A percentile compares a stretch with the other conserved stretches of the same genome.
Evolutionary conservation across 2,113 vertebrate genomes (phyloP).

Genomic region (Epinephelus cyanopodus): DNA sequence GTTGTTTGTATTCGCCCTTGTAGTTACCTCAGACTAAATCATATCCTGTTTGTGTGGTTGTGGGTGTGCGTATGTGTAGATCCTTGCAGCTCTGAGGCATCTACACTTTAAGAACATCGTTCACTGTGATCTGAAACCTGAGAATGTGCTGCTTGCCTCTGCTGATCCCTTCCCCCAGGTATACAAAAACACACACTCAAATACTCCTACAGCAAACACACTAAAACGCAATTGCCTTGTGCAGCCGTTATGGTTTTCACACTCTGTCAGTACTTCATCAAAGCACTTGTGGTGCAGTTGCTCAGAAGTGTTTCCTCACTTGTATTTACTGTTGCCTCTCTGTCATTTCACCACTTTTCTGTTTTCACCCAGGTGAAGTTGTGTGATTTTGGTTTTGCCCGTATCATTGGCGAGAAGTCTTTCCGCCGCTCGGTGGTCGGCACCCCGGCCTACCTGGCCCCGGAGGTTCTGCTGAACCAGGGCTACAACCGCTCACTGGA

Average conservation of each 20-base stretch:
- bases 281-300: background rate
- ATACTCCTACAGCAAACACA: background rate
- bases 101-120: conserved; percentile 96
- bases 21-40: fast-evolving
- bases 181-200: background rate
- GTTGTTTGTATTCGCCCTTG: background rate
- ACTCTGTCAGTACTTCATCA: background rate
- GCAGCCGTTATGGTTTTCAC: background rate
- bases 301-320: background rate
- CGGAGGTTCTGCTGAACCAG: conserved; percentile 92
- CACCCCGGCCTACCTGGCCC: conserved; percentile 92
- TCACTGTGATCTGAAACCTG: conserved; percentile 94
- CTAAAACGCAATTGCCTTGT: background rate
- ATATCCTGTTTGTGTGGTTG: conserved; percentile 18
- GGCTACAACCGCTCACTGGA: conserved; percentile 95
- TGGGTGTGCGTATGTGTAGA: conserved; percentile 75
- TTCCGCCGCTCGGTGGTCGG: conserved; percentile 95
- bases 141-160: conserved; percentile 92
- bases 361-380: conserved; percentile 87
- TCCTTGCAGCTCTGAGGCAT: conserved; percentile 90
- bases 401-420: conserved; percentile 95
- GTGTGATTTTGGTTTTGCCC: conserved; percentile 94
- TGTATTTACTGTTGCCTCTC: background rate
- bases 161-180: conserved; percentile 93
- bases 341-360: background rate